Base-by-base conservation (phyloP, 2,888 invertebrate genomes). In the Macrosoma leucophasiata region DNA sequence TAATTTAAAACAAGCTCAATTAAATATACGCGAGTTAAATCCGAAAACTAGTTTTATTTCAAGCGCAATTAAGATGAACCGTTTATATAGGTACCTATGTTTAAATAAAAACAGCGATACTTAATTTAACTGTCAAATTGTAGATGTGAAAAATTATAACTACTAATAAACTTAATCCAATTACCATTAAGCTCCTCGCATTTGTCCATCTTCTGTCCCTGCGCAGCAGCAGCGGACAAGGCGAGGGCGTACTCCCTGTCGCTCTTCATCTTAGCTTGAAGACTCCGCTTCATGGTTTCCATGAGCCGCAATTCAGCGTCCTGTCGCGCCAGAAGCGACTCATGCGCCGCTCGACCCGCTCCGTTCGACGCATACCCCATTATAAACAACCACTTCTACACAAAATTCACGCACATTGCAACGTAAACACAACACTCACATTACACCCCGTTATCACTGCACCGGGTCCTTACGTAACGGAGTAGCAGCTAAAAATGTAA, bases 251-350 rank as follows among this genome's bases (percentile, higher is more conserved):
- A 97, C 62, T 97, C 96, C 50, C 93, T 88, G 71, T 97, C 97
- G 62, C 93, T 93, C 76, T 96, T 95, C 67, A 96, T 91, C 81
- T 96, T 94, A 50, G 91, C 89, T 50, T 90, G 88, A 36, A 97
- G 87, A 58, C 95, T 95, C 43, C 95, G 86, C 61, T 93, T 92
- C 91, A 97, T 95, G 45, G 91, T 91, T 65, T 97, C 97, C 86
- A 97, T 88, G 27, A 97, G 90, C 49, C 95, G 89, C 37, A 97
- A 87, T 79, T 97, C 97, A 11, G 95, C 94, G 70, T 97, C 97
- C 77, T 97, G 96, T 33, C 97, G 89, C 41, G 90, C 89, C 52
- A 97, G 86, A 53, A 97, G 86, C 46, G 96, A 96, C 78, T 96
- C 96, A 73, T 97, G 97, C 59, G 96, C 94, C 50, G 90, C 89